Conservation (phyloP, 2,797 vertebrate species). For the Mus minutoides region DNA sequence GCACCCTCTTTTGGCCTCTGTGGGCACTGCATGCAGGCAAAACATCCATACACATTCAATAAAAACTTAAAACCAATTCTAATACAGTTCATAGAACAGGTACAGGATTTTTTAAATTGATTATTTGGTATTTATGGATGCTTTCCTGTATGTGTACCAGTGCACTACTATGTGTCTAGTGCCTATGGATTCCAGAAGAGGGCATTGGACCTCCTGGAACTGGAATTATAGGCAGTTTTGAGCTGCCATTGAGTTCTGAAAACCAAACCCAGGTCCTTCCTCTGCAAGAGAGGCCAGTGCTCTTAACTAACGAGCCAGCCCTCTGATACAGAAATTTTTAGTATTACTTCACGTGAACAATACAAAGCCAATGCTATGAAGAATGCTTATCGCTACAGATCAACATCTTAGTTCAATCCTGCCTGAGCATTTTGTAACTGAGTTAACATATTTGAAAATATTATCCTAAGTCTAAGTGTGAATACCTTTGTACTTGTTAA, state of each 20-base stretch:
- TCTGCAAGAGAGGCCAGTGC: background rate
- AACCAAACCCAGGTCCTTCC: background rate
- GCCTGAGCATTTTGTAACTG: background rate
- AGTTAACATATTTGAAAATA: constrained; percentile 40
- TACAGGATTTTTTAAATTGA: background rate
- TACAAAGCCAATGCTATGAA: background rate
- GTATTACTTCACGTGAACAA: background rate
- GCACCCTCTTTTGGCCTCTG: background rate
- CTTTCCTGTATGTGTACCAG: background rate
- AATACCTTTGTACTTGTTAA: background rate
- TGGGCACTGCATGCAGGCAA: background rate
- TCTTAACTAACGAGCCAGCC: background rate
- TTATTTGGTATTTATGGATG: background rate
- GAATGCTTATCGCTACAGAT: background rate
- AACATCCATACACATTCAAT: background rate
- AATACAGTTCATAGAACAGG: background rate
- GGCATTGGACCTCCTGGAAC: background rate
- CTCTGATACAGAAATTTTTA: background rate
- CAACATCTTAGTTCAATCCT: background rate
- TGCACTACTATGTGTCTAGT: background rate
- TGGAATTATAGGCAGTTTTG: background rate
- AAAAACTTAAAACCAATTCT: background rate
- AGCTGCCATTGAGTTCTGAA: background rate
- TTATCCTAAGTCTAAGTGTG: background rate
- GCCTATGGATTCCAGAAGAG: background rate